Base-by-base conservation (phyloP, 2,797 vertebrate genomes). In the Ceyx erithaca region DNA sequence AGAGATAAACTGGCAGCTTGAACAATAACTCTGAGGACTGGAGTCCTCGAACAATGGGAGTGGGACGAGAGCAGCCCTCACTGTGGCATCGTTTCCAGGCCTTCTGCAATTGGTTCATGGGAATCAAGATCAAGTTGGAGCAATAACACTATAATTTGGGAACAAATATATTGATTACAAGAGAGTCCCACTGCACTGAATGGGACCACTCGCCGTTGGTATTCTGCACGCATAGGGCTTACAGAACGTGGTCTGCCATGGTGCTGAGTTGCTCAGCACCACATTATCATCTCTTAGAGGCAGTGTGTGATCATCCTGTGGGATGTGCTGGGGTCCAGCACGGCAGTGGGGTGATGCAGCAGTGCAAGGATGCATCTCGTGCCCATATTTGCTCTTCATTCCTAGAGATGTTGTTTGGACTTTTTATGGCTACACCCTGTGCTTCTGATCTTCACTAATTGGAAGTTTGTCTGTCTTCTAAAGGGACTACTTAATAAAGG, bases 101-200 rank as follows among this genome's bases (percentile, higher is more conserved):
- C 95, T 96, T n/a, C 95, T 92, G 86, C 92, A 91, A 87, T 92
- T 96, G 94, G 78, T 76, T 83, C 43, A 12, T 1, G 0, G 94
- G 86, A 94, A 94, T 94, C 93, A 94, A 95, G 96, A 96, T 96
- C 96, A 95, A 94, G 88, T 94, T 96, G 96, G 95, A 96, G 88
- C 95, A 83, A 96, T 95, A 87, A 69, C 84, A 95, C 95, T 96
- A 94, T 96, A 96, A 96, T 96, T 96, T 94, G 94, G 90, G 73
- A 96, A 96, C 94, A 96, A 96, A 96, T 94, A 87, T 96, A 96
- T 95, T 95, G 95, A 96, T 96, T 94, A 96, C 92, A 89, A 94
- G 94, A 94, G 90, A 93, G 94, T 67, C 92, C 72, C 76, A 5
- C 48, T 83, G 93, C 76, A 79, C 87, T 79, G 92, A 94, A 92